These are phyloP conservation scores for Rhorus exstirpatorius DNA, from an alignment of 2,888 invertebrate species.

Conservation along the genomic window DNA sequence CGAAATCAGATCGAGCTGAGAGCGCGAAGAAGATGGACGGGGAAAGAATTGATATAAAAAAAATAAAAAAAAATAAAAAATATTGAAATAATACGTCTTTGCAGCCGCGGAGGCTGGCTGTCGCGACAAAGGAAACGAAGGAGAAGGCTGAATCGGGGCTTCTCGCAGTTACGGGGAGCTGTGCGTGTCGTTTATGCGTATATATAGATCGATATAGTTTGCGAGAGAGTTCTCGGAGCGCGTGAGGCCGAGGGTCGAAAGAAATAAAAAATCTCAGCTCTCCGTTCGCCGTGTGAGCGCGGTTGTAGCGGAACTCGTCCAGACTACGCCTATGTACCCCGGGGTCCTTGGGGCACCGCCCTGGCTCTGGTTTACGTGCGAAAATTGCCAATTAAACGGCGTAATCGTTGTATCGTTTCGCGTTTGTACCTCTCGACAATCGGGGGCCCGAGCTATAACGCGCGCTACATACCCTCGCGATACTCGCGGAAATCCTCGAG, in stretches of 20 bases:
- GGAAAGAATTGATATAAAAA: neutral
- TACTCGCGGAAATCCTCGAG: constrained; percentile 55
- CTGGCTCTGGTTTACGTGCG: constrained; percentile 77
- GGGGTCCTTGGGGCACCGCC: constrained; percentile 76
- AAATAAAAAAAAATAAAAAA: neutral
- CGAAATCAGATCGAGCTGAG: neutral
- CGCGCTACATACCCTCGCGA: neutral
- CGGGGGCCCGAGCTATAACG: too few species aligned
- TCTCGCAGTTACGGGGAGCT: constrained; percentile 23
- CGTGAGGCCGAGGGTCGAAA: constrained; percentile 34
- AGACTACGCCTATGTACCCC: constrained; percentile 62
- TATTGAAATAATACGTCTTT: constrained; percentile 12
- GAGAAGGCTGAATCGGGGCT: neutral
- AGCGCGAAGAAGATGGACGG: neutral
- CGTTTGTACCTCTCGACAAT: constrained; percentile 18
- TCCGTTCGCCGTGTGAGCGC: neutral
- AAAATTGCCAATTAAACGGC: constrained; percentile 79
- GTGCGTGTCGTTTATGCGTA: constrained; percentile 27
- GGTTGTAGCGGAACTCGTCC: constrained; percentile 66
- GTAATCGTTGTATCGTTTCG: constrained; percentile 59
- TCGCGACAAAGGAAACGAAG: constrained; percentile 39
- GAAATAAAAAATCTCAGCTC: constrained; percentile 41
- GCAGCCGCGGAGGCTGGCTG: constrained; percentile 6
- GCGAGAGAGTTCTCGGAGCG: constrained; percentile 32
- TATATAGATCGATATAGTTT: constrained; percentile 53